phyloP scores from a whole-genome alignment of 2,113 vertebrate genomes.

The Cyanoramphus novaezelandiae region DNA sequence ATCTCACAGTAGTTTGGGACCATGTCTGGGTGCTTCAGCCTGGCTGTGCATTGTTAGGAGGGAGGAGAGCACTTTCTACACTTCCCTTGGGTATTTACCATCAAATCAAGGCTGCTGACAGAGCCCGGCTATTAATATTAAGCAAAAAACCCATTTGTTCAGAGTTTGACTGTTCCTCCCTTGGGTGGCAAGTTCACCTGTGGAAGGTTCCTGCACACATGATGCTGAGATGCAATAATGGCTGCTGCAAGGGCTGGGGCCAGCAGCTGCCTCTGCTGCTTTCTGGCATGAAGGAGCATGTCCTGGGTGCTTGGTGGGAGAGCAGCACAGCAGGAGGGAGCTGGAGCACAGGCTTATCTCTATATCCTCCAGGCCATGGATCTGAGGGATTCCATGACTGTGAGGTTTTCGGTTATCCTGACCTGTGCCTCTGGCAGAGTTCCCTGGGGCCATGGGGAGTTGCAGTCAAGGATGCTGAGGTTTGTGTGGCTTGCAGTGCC shows the following conservation, averaged over 20 bases:
- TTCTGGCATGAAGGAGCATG: neutral
- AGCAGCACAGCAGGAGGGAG: neutral
- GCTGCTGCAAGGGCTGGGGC: neutral
- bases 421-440: neutral
- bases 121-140: neutral
- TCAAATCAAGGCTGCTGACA: neutral
- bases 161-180: neutral
- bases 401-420: neutral
- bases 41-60: neutral
- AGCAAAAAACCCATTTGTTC: neutral
- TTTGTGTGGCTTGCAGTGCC: constrained; percentile 60
- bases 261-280: neutral
- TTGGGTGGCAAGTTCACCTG: neutral
- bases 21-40: neutral
- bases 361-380: accelerated
- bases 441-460: neutral
- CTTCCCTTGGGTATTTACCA: neutral
- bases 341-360: neutral
- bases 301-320: neutral
- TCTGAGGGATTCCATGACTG: neutral
- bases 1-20: neutral
- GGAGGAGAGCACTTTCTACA: neutral
- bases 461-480: neutral
- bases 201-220: neutral
- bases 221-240: neutral